These are phyloP conservation scores for Platalea minor DNA, from an alignment of 2,797 vertebrate genomes.

Conservation along the genomic window DNA sequence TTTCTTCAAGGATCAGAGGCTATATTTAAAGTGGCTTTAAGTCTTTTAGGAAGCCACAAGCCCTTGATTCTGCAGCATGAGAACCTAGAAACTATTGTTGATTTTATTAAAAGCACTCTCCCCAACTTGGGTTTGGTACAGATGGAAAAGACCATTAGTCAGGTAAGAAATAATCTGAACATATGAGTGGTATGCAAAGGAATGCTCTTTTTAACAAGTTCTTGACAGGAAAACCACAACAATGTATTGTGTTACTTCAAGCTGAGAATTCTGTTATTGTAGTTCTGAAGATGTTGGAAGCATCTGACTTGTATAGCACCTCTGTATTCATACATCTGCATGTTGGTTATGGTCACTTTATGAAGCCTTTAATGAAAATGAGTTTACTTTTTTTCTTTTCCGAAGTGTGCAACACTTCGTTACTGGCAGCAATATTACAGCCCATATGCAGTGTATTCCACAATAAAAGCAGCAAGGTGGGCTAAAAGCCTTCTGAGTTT, in stretches of 20 bases:
- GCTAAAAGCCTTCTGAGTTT: neutral
- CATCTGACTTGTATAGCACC: neutral
- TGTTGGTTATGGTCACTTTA: neutral
- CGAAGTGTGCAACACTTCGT: neutral
- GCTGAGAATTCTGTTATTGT: neutral
- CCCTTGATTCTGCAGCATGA: slow-evolving; percentile 96
- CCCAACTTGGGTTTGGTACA: slow-evolving; percentile 96
- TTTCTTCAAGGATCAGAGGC: slow-evolving; percentile 96
- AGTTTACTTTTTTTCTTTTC: neutral
- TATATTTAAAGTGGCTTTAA: slow-evolving; percentile 96
- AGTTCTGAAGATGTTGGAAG: neutral
- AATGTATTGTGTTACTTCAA: neutral
- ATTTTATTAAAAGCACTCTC: slow-evolving; percentile 96
- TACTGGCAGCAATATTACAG: neutral
- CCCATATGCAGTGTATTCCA: neutral
- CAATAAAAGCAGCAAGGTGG: neutral
- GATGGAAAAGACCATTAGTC: slow-evolving; percentile 98
- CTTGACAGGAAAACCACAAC: neutral
- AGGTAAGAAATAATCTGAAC: slow-evolving; percentile 76
- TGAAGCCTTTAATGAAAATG: neutral
- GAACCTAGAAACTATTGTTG: slow-evolving; percentile 94
- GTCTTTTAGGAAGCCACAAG: slow-evolving; percentile 95
- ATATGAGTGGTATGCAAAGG: neutral
- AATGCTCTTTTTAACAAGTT: neutral
- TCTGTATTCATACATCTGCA: neutral